Percentiles rank a stretch among this genome's conserved stretches.
Evolutionary conservation across 2,797 vertebrate species (phyloP).

Genomic region (Aldrovandia affinis): DNA sequence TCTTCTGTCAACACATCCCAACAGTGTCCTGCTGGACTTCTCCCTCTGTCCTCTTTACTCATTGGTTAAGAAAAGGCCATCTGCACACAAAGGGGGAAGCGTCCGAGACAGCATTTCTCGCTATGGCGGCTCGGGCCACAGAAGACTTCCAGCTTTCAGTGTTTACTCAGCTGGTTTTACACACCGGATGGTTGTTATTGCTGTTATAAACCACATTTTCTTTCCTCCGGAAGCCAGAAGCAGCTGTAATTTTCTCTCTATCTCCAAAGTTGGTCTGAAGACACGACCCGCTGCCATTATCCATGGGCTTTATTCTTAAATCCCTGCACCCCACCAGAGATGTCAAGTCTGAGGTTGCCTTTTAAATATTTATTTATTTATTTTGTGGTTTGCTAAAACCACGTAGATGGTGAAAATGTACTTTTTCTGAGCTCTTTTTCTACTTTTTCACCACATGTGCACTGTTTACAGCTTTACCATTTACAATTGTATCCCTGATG

Average conservation of each 20-base stretch:
- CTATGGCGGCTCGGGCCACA: not conserved
- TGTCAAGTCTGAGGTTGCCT: not conserved
- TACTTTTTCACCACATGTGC: too few relatives aligned
- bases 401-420: too few relatives aligned
- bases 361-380: not conserved
- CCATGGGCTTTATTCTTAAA: not conserved
- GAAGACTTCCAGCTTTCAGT: not conserved
- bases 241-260: not conserved
- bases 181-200: not conserved
- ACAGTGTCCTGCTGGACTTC: not conserved
- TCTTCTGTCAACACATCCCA: slow-evolving; percentile 19
- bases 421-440: too few relatives aligned
- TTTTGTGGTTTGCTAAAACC: too few relatives aligned
- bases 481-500: too few relatives aligned
- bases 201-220: not conserved
- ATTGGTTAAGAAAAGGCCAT: slow-evolving; percentile 12
- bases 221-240: not conserved
- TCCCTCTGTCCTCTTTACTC: slow-evolving; percentile 15
- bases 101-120: not conserved
- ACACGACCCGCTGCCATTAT: not conserved
- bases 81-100: slow-evolving; percentile 15
- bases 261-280: not conserved
- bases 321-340: not conserved
- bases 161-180: not conserved
- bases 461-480: too few relatives aligned